These are phyloP conservation scores for Iguana delicatissima DNA, from an alignment of 2,797 vertebrate genomes.

Conservation along the genomic window DNA sequence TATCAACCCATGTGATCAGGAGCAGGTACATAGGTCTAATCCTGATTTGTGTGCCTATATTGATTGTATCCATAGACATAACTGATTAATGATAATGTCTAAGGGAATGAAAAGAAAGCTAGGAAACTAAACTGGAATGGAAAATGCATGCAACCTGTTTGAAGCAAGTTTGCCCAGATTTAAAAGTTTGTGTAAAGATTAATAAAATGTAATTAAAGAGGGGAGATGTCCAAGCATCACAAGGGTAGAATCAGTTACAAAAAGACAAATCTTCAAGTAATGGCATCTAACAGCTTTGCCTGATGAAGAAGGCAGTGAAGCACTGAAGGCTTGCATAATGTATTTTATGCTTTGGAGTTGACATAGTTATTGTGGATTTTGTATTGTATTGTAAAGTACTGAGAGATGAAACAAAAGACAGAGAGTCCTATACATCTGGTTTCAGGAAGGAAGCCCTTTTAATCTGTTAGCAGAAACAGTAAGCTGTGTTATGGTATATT, in stretches of 20 bases:
- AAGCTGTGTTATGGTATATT: neutral
- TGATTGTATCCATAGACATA: neutral
- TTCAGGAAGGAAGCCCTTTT: neutral
- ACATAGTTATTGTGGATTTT: too few relatives aligned
- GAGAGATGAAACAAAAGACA: neutral
- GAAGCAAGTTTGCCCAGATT: neutral
- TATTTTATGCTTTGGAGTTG: too few relatives aligned
- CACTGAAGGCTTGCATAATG: too few relatives aligned
- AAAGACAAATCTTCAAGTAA: too few relatives aligned
- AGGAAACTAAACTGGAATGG: neutral
- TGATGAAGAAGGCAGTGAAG: too few relatives aligned
- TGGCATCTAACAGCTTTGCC: too few relatives aligned
- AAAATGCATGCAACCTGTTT: neutral
- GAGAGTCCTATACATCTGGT: too few relatives aligned
- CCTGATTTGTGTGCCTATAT: neutral
- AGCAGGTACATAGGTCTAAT: neutral
- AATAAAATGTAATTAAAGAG: neutral
- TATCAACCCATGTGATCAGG: neutral
- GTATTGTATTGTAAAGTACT: neutral
- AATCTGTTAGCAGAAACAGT: neutral
- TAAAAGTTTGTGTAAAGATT: neutral
- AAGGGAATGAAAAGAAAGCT: neutral
- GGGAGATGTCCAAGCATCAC: neutral
- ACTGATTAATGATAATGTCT: neutral
- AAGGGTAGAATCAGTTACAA: neutral